These are phyloP conservation scores for Caenorhabditis sp. DNA, from an alignment of 2,888 invertebrate species.

Conservation along the genomic window DNA sequence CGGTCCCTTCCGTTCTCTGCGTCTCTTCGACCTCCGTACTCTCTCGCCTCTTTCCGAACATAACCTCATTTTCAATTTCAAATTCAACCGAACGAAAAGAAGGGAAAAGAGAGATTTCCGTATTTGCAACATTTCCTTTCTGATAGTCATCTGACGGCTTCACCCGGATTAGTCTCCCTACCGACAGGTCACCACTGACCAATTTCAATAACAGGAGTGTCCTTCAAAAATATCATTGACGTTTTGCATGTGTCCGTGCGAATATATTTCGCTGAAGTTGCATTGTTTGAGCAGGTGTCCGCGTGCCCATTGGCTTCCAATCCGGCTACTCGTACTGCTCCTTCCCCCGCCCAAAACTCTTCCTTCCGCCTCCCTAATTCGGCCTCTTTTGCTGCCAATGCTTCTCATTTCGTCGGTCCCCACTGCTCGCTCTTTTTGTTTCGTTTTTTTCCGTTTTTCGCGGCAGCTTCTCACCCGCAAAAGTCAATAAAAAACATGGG, in stretches of 20 bases:
- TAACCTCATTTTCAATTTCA: slow-evolving; percentile 48
- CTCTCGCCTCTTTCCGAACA: slow-evolving; percentile 10
- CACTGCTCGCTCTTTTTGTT: slow-evolving; percentile 9
- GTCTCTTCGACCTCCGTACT: neutral
- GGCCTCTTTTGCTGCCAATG: slow-evolving; percentile 13
- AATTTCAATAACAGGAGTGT: slow-evolving; percentile 16
- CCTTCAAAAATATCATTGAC: too few species aligned
- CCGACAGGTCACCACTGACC: neutral
- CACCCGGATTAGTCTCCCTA: slow-evolving; percentile 22
- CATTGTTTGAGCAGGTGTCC: slow-evolving; percentile 51
- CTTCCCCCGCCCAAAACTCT: neutral
- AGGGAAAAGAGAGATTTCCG: slow-evolving; percentile 17
- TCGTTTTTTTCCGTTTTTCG: neutral
- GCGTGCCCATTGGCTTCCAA: slow-evolving; percentile 34
- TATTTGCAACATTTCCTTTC: slow-evolving; percentile 38
- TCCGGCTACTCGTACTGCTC: slow-evolving; percentile 26
- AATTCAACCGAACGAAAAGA: slow-evolving; percentile 14
- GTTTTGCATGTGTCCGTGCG: too few species aligned
- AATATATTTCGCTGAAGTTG: slow-evolving; percentile 21
- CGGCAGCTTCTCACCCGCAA: neutral
- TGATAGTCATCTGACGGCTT: slow-evolving; percentile 38
- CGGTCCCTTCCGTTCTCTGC: neutral
- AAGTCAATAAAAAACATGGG: slow-evolving; percentile 22
- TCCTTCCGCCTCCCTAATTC: neutral
- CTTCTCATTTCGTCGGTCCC: slow-evolving; percentile 34